A percentile compares a stretch with the other conserved stretches of the same genome.
Conservation (phyloP, 1,140 invertebrate genomes). For the Rhopalosiphum maidis region DNA sequence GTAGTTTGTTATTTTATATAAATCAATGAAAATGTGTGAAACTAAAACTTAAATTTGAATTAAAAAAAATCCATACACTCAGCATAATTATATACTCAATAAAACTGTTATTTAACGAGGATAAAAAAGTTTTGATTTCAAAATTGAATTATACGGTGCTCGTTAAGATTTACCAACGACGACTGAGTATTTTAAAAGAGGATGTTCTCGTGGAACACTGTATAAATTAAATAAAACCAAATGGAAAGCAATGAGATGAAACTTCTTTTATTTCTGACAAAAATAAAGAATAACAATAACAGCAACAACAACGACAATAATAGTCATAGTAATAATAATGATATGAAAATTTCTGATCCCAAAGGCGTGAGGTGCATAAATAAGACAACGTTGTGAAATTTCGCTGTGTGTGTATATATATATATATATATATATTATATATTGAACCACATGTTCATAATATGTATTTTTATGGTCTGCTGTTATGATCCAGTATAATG, state of each 20-base stretch:
- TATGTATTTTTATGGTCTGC: neutral
- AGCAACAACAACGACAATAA: neutral
- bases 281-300: neutral
- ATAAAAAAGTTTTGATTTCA: neutral
- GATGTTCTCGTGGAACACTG: neutral
- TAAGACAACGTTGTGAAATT: neutral
- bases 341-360: neutral
- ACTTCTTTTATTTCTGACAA: neutral
- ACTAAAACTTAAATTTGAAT: neutral
- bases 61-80: neutral
- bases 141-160: neutral
- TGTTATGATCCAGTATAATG: neutral
- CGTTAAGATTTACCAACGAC: neutral
- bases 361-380: neutral
- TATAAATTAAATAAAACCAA: neutral
- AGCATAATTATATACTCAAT: neutral
- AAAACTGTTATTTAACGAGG: neutral
- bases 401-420: neutral
- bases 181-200: neutral
- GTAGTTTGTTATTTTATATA: neutral
- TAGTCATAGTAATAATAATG: neutral
- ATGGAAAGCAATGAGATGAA: neutral
- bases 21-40: neutral
- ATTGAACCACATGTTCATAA: neutral
- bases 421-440: neutral